Percentiles rank a stretch among this genome's conserved stretches.
Evolutionary conservation across 2,113 vertebrate species (phyloP).

Genomic region (Spea multiplicata): DNA sequence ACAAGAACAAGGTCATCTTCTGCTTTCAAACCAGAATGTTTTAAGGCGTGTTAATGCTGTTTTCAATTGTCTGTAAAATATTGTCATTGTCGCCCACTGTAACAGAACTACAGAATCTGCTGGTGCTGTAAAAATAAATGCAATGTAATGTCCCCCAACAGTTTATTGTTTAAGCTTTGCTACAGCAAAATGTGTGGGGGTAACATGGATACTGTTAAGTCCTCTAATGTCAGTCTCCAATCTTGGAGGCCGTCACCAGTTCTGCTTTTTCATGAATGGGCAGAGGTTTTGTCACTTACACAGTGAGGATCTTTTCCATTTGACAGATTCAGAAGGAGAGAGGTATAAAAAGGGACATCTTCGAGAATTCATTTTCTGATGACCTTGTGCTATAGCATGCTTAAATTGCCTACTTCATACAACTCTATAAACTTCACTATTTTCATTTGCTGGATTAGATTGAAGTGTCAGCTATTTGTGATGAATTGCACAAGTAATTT

Average conservation of each 20-base stretch:
- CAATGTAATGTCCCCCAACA: no score
- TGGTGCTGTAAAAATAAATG: no score
- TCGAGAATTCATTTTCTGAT: conserved; percentile 63
- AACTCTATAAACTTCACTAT: conserved; percentile 78
- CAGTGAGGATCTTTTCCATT: conserved; percentile 61
- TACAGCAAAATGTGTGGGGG: no score
- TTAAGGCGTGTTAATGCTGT: no score
- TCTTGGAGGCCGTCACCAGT: conserved; percentile 25
- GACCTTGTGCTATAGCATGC: conserved; percentile 69
- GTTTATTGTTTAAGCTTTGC: no score
- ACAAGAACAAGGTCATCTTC: no score
- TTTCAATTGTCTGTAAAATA: no score
- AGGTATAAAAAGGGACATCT: conserved; percentile 64
- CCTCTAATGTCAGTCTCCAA: no score
- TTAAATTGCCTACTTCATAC: conserved; percentile 82
- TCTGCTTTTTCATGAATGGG: conserved; percentile 68
- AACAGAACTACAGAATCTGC: no score
- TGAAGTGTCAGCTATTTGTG: conserved; percentile 77
- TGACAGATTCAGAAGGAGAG: conserved; percentile 60
- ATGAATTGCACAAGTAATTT: conserved; percentile 73
- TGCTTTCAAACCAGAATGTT: no score
- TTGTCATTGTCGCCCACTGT: no score
- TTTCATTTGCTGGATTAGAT: conserved; percentile 80
- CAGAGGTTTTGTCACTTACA: conserved; percentile 61
- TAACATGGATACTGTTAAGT: no score